These are phyloP conservation scores for Paguma larvata DNA, from an alignment of 2,797 vertebrate genomes.

Conservation along the genomic window DNA sequence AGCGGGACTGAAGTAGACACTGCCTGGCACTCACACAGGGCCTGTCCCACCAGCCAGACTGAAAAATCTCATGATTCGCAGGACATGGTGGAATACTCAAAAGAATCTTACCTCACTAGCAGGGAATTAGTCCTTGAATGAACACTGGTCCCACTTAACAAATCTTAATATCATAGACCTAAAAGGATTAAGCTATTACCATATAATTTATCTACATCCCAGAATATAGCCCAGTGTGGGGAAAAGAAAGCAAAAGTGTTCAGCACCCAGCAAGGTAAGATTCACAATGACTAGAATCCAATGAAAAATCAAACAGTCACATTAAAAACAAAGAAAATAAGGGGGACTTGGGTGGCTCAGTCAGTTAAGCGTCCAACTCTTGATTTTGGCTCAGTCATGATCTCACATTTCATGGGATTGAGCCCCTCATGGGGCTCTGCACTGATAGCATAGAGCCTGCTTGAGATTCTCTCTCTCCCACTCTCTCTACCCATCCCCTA, in stretches of 20 bases:
- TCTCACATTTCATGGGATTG: not conserved
- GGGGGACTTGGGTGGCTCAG: not conserved
- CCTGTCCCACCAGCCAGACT: not conserved
- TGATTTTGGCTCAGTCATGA: not conserved
- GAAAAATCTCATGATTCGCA: not conserved
- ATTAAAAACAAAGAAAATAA: not conserved
- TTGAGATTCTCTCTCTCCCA: no score
- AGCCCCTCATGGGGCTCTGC: not conserved
- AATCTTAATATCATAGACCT: not conserved
- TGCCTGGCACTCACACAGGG: not conserved
- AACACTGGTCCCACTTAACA: not conserved
- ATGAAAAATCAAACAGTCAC: not conserved
- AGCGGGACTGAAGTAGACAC: not conserved
- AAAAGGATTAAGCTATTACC: not conserved
- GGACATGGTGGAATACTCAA: not conserved
- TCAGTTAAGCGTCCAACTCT: not conserved
- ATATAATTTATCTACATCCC: not conserved
- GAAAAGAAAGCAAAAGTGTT: not conserved
- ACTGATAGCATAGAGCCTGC: not conserved
- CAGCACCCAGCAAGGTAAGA: not conserved
- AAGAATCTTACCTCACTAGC: not conserved
- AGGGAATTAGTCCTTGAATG: not conserved
- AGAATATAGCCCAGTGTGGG: not conserved
- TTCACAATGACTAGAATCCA: not conserved
- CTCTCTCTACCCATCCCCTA: not conserved